Conservation (phyloP, 2,797 vertebrate genomes). For the Neosilurus mollespiculum region DNA sequence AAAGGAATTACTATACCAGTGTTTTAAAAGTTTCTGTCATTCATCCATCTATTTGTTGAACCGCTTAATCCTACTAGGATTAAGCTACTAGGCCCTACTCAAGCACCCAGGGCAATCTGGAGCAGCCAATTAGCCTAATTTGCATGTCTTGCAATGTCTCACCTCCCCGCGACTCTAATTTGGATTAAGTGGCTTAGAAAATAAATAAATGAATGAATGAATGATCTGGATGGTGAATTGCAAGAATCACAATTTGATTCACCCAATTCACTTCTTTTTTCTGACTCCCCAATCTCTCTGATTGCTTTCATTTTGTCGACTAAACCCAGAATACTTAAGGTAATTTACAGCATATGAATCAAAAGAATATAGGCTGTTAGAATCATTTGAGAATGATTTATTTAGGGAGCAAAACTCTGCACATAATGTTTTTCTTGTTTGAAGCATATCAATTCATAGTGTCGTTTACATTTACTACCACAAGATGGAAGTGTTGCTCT, state of each 20-base stretch:
- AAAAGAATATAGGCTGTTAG: neutral
- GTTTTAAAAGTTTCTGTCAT: too few species aligned
- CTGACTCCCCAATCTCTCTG: neutral
- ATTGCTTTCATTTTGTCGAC: neutral
- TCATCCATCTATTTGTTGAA: too few species aligned
- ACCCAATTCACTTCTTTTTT: neutral
- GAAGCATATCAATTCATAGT: neutral
- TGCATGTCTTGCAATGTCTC: too few species aligned
- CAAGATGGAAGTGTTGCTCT: slow-evolving; percentile 38
- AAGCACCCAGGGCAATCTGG: too few species aligned
- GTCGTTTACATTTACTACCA: slow-evolving; percentile 9
- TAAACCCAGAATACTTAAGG: neutral
- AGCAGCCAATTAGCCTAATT: too few species aligned
- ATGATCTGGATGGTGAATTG: neutral
- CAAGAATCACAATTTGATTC: neutral
- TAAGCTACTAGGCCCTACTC: too few species aligned
- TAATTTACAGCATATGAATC: neutral
- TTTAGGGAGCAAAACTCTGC: neutral
- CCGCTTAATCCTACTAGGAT: too few species aligned
- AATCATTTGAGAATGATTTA: neutral
- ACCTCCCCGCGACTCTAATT: too few species aligned
- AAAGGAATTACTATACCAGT: too few species aligned
- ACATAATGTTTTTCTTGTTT: neutral
- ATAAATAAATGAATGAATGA: too few species aligned
- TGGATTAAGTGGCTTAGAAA: too few species aligned